A percentile compares a stretch with the other conserved stretches of the same genome.
Evolutionary conservation across 2,888 invertebrate species (phyloP).

Genomic region (Diplolepis rosae): DNA sequence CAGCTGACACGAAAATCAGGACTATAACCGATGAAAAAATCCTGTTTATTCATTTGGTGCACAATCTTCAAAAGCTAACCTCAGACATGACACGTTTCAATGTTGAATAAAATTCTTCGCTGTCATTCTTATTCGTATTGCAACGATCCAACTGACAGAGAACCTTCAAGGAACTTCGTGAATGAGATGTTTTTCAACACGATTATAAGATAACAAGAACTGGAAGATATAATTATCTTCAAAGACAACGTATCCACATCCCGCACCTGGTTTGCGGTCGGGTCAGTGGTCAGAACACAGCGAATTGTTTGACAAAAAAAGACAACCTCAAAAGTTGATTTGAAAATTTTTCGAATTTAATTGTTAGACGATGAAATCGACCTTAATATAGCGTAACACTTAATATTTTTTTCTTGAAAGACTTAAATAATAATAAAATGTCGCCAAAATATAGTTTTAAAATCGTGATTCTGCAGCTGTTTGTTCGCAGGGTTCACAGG

Average conservation of each 20-base stretch:
- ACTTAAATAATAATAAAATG: not conserved
- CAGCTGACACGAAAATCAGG: constrained; percentile 16
- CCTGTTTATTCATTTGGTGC: constrained; percentile 24
- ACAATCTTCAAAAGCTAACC: constrained; percentile 25
- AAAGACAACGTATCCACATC: not conserved
- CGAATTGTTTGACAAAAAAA: not conserved
- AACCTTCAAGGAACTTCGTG: not conserved
- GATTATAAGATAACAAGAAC: constrained; percentile 4
- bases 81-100: constrained; percentile 21
- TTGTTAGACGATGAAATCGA: not conserved
- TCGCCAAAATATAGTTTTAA: not conserved
- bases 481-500: no score
- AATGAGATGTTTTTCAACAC: not conserved
- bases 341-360: not conserved
- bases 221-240: not conserved
- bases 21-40: constrained; percentile 2
- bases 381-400: not conserved
- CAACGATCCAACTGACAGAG: not conserved
- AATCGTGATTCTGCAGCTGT: not conserved
- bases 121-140: constrained; percentile 8
- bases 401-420: not conserved
- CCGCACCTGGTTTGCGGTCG: not conserved
- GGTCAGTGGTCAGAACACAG: no score
- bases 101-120: not conserved
- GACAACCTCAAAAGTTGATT: not conserved